phyloP scores from a whole-genome alignment of 2,888 invertebrate species.

The Dyspetes luteomarginatus region DNA sequence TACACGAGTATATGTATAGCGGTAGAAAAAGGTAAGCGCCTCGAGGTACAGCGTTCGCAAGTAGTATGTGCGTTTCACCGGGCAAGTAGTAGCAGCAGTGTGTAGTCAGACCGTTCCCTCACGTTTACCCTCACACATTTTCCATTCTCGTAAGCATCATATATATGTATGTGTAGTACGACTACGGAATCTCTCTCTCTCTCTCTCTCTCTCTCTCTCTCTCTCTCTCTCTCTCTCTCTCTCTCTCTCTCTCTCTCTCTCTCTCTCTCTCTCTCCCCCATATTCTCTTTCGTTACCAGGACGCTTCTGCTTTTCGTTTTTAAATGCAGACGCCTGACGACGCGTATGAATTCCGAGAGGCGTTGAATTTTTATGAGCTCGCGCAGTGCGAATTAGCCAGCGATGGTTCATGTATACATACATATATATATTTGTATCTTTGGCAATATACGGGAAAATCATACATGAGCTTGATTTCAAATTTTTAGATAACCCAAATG shows the following conservation, averaged over 20 bases:
- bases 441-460: too few species aligned
- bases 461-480: background rate
- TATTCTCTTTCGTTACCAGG: background rate
- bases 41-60: constrained; percentile 29
- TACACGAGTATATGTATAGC: background rate
- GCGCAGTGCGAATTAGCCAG: constrained; percentile 74
- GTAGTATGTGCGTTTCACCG: constrained; percentile 45
- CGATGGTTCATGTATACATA: constrained; percentile 26
- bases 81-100: constrained; percentile 56
- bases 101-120: constrained; percentile 52
- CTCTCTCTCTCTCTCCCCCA: background rate
- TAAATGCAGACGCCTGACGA: constrained; percentile 74
- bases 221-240: constrained; percentile 11
- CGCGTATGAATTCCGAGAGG: constrained; percentile 76
- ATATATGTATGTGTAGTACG: background rate
- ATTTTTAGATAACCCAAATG: too few species aligned
- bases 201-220: constrained; percentile 26
- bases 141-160: background rate
- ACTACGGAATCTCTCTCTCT: background rate
- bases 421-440: constrained; percentile 18
- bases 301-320: constrained; percentile 74
- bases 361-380: constrained; percentile 78
- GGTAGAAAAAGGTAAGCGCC: constrained; percentile 28
- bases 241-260: background rate
- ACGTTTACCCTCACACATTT: background rate